Conservation (phyloP, 2,113 vertebrate genomes). For the Tympanuchus pallidicinctus region DNA sequence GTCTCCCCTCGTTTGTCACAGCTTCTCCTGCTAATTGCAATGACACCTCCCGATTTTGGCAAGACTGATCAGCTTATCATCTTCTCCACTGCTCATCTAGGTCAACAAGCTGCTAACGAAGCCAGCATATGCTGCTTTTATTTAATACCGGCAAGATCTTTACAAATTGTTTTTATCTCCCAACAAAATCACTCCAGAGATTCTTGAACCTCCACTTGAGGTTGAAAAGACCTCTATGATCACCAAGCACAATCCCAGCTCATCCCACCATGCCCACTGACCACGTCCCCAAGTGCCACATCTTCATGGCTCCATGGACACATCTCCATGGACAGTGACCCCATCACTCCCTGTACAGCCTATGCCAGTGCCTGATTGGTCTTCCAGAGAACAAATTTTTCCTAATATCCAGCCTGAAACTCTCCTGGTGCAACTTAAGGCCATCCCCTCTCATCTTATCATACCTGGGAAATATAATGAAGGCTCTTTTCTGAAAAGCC, state of each 20-base stretch:
- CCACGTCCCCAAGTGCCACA: too few species aligned
- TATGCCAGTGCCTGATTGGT: too few species aligned
- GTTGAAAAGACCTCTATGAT: too few species aligned
- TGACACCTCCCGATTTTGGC: slow-evolving; percentile 62
- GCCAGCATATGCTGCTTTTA: slow-evolving; percentile 67
- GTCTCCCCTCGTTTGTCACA: slow-evolving; percentile 8
- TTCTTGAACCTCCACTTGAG: neutral
- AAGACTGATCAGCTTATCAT: slow-evolving; percentile 69
- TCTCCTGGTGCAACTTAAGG: too few species aligned
- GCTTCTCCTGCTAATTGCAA: slow-evolving; percentile 52
- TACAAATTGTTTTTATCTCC: neutral
- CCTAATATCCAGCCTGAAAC: too few species aligned
- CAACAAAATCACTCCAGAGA: neutral
- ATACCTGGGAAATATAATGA: neutral
- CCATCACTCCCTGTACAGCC: too few species aligned
- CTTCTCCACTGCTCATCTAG: slow-evolving; percentile 65
- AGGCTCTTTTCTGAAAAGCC: neutral
- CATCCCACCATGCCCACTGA: too few species aligned
- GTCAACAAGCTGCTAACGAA: slow-evolving; percentile 64
- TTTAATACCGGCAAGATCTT: neutral
- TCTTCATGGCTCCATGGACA: too few species aligned
- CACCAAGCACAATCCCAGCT: too few species aligned
- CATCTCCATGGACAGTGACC: too few species aligned
- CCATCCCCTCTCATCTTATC: too few species aligned
- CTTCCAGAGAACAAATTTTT: too few species aligned